Evolutionary conservation across 1,140 invertebrate species (phyloP), one percentile per base, ranked within the genome.

Genomic region (Andrena cerasifolii): DNA sequence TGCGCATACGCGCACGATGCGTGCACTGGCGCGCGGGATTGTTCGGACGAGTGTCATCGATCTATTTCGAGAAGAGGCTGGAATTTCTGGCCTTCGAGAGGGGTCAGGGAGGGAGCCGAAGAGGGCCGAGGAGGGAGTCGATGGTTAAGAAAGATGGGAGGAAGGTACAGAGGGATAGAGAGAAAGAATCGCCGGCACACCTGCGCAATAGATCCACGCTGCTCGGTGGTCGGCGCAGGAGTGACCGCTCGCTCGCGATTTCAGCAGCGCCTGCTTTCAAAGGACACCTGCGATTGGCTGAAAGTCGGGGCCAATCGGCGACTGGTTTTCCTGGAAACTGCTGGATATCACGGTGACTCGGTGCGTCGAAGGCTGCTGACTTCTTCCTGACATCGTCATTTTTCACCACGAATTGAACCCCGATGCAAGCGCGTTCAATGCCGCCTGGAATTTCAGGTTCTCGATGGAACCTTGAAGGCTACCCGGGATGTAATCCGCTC

Each of bases 11-110:
- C 28, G n/a, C 21, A 49, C 63, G 53, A 56, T 80, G 79, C 80
- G 81, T 80, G 78, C 79, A 78, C 65, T 40, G 73, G 66, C 72
- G 58, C 72, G 58, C 85, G 83, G 87, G 89, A 88, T 88, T 83
- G 85, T 85, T 89, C 88, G 86, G 84, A 70, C 84, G 88, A 91
- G 91, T 92, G 90, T 91, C 90, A 92, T 92, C 89, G 91, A 91
- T 93, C 91, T 91, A 92, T 92, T 92, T 92, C 82, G 65, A 88
- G 90, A 86, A 82, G 89, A 89, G 87, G 86, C 83, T 86, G 90
- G 91, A 92, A 92, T 92, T 92, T 91, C 90, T 90, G 89, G 83
- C 89, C 88, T 90, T 87, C 86, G 84, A 40, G 78, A 81, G 65
- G 73, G 70, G 70, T 63, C 58, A 77, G 54, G 63, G 73, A 63